Conservation (phyloP, 2,113 vertebrate species). For the Prietella phreatophila region DNA sequence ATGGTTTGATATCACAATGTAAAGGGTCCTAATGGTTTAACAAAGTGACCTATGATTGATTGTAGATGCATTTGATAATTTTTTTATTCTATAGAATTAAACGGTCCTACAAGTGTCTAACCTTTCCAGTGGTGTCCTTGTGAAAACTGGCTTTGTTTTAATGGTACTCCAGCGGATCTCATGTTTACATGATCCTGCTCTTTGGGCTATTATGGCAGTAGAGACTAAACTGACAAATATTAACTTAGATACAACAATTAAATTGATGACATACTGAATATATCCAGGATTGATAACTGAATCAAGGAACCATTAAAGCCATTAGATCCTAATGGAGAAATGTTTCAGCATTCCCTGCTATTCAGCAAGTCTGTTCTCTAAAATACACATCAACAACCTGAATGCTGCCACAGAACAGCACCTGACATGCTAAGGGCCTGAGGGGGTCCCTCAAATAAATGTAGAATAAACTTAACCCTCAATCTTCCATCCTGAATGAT, state of each 20-base stretch:
- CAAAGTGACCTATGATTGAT: background rate
- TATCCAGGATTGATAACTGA: background rate
- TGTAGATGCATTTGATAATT: background rate
- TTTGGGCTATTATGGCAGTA: background rate
- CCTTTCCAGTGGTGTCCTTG: background rate
- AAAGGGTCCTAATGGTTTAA: background rate
- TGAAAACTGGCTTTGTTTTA: background rate
- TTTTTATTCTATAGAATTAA: background rate
- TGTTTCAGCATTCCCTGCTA: background rate
- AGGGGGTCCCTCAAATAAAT: slow-evolving; percentile 60
- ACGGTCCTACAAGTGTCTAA: background rate
- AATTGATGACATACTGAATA: background rate
- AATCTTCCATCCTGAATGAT: slow-evolving; percentile 56
- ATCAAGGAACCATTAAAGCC: background rate
- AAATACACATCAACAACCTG: slow-evolving; percentile 59
- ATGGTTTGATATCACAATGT: background rate
- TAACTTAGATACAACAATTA: background rate
- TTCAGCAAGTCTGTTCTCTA: slow-evolving; percentile 54
- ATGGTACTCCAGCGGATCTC: background rate
- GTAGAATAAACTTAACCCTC: slow-evolving; percentile 57
- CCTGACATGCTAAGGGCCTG: slow-evolving; percentile 62
- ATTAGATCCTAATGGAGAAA: background rate
- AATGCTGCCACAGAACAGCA: slow-evolving; percentile 52
- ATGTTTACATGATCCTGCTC: background rate
- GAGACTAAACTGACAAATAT: background rate